phyloP scores from a whole-genome alignment of 2,888 invertebrate species.

The Lutraria lutraria region DNA sequence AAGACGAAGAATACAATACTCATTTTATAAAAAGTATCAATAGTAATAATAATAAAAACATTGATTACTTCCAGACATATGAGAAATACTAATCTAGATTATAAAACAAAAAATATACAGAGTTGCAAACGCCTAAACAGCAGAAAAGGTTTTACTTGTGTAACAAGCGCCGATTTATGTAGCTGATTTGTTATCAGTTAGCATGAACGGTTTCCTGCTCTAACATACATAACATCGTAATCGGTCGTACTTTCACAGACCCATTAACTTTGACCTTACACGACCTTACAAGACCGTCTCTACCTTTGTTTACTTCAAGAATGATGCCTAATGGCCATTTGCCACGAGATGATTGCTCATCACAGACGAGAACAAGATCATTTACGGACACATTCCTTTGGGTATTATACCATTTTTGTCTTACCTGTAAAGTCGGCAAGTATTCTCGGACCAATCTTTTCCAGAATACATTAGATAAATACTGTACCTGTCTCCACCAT shows the following conservation, averaged over 20 bases:
- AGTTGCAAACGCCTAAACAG: too few species aligned
- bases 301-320: conserved; percentile 29
- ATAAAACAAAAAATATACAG: too few species aligned
- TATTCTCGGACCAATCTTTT: conserved; percentile 46
- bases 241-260: conserved; percentile 27
- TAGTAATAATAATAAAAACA: not conserved
- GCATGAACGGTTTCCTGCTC: not conserved
- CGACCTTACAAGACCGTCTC: conserved; percentile 30
- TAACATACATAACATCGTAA: conserved; percentile 36
- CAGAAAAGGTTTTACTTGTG: not conserved
- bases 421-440: conserved; percentile 26
- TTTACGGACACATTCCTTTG: conserved; percentile 27
- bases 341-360: conserved; percentile 22
- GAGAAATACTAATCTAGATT: too few species aligned
- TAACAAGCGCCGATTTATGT: not conserved
- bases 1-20: too few species aligned
- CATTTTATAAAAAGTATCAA: not conserved
- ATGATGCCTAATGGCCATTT: conserved; percentile 39
- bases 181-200: too few species aligned
- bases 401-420: conserved; percentile 41
- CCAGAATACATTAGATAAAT: conserved; percentile 52
- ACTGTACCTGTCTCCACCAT: conserved; percentile 45
- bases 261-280: conserved; percentile 32
- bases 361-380: conserved; percentile 37
- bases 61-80: not conserved